Conservation (phyloP, 2,113 vertebrate species). For the Campylomormyrus tamandua region DNA sequence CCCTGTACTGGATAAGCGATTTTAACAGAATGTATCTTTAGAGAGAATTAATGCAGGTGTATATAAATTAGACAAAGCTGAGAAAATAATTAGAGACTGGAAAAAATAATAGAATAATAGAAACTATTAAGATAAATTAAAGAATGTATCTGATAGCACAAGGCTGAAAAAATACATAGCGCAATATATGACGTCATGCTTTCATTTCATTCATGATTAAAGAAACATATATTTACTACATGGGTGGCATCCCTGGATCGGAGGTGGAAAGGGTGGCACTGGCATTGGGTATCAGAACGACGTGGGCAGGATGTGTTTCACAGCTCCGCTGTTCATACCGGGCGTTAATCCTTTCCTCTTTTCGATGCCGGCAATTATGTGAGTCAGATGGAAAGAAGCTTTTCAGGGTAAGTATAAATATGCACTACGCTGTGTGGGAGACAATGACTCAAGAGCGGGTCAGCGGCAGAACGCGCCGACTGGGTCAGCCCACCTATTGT, state of each 20-base stretch:
- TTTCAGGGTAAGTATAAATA: neutral
- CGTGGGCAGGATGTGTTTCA: neutral
- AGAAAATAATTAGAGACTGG: neutral
- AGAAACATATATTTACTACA: neutral
- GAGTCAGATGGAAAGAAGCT: constrained; percentile 24
- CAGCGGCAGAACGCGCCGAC: neutral
- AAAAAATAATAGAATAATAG: neutral
- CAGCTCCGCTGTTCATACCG: neutral
- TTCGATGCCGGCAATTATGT: constrained; percentile 9
- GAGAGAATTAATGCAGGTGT: neutral
- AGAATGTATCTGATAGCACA: neutral
- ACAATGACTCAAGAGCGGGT: constrained; percentile 11
- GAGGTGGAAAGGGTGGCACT: neutral
- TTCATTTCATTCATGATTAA: neutral
- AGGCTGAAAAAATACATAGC: neutral
- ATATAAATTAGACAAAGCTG: neutral
- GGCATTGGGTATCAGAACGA: neutral
- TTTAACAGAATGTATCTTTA: neutral
- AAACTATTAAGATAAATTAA: neutral
- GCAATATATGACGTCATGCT: neutral
- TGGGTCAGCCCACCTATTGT: neutral
- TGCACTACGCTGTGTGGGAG: neutral
- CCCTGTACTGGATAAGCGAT: neutral
- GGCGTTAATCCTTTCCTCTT: constrained; percentile 3
- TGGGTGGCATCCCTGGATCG: neutral